phyloP scores from a whole-genome alignment of 2,888 invertebrate species.

The Conops quadrifasciatus region DNA sequence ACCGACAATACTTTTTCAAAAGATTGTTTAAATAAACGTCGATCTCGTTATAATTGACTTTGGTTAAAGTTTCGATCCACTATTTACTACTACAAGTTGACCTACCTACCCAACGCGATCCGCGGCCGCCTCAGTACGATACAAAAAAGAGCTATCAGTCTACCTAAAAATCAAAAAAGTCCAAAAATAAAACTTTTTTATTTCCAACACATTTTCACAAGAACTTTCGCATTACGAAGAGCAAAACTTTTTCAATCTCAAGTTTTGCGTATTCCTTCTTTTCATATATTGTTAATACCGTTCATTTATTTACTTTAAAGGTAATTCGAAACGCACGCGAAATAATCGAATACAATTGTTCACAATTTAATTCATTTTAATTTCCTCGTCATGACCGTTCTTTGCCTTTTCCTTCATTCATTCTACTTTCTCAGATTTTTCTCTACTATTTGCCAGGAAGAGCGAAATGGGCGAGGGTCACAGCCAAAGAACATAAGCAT shows the following conservation, averaged over 20 bases:
- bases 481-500: neutral
- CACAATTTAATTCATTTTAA: conserved; percentile 25
- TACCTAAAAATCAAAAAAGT: conserved; percentile 10
- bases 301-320: neutral
- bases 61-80: neutral
- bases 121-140: neutral
- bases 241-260: neutral
- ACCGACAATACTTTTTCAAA: neutral
- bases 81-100: neutral
- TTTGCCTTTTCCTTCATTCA: conserved; percentile 9
- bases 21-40: conserved; percentile 6
- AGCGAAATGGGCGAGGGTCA: conserved; percentile 21
- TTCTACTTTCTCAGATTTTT: conserved; percentile 10
- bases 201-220: conserved; percentile 22
- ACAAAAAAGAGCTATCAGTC: neutral
- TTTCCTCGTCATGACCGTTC: conserved; percentile 6
- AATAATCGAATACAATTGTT: neutral
- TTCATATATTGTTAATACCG: neutral
- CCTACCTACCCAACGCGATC: neutral
- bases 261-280: neutral
- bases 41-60: neutral
- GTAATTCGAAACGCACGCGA: neutral
- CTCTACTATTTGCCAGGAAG: conserved; percentile 9
- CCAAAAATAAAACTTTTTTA: conserved; percentile 38
- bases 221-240: neutral